Percentiles rank a stretch among this genome's conserved stretches.
Evolutionary conservation across 2,797 vertebrate species (phyloP).

Genomic region (Setipinna tenuifilis): DNA sequence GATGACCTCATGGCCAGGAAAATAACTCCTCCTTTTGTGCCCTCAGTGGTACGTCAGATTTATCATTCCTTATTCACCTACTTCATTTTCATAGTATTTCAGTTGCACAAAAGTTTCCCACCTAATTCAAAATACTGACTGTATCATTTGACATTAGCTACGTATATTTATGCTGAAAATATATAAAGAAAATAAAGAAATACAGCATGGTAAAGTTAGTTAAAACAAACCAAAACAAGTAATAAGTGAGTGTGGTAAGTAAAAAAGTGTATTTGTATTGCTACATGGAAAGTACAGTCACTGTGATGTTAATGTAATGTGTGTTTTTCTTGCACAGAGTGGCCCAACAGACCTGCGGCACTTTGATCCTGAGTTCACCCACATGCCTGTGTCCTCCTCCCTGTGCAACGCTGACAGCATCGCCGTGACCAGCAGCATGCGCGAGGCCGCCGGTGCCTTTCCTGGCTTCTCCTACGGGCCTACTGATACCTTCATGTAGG

Average conservation of each 20-base stretch:
- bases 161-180: background rate
- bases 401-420: conserved; percentile 70
- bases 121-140: background rate
- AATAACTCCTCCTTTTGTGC: conserved; percentile 76
- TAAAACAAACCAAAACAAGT: background rate
- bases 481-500: conserved; percentile 68
- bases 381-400: conserved; percentile 77
- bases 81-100: background rate
- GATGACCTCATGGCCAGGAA: conserved; percentile 81
- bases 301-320: background rate
- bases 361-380: conserved; percentile 84
- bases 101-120: background rate
- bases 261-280: too few relatives aligned
- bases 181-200: background rate
- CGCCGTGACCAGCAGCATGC: conserved; percentile 73
- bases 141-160: too few relatives aligned
- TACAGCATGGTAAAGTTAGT: background rate
- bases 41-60: conserved; percentile 74
- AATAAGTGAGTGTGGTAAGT: too few relatives aligned
- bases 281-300: too few relatives aligned
- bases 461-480: conserved; percentile 81
- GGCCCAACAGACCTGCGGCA: conserved; percentile 80
- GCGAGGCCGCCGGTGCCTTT: conserved; percentile 78
- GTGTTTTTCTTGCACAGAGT: conserved; percentile 58
- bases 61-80: background rate